These are phyloP conservation scores for Macrostomum lignano DNA, from an alignment of 1,140 invertebrate species.

Conservation along the genomic window DNA sequence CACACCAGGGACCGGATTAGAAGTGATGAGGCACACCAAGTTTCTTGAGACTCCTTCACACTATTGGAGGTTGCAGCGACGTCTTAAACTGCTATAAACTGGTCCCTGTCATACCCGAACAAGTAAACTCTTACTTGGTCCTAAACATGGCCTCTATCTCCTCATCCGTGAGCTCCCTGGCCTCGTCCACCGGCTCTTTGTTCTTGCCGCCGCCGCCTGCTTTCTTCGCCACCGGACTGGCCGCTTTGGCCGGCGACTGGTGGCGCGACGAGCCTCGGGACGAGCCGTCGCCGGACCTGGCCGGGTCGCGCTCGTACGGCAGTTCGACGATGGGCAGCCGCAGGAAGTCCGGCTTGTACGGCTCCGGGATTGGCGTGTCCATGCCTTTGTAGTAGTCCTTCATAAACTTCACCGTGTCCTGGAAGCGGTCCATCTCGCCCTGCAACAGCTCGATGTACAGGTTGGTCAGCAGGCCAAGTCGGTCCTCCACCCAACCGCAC, in stretches of 20 bases:
- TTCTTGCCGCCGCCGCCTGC: background rate
- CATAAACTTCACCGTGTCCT: constrained; percentile 21
- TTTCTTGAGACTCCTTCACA: no score
- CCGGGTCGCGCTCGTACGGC: no score
- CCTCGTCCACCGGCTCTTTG: background rate
- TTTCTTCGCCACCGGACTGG: constrained; percentile 7
- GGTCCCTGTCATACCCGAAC: no score
- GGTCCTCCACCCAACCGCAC: constrained; percentile 26
- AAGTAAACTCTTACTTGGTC: no score
- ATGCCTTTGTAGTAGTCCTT: constrained; percentile 26
- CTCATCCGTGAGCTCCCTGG: background rate
- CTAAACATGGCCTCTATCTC: constrained; percentile 3
- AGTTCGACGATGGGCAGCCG: constrained; percentile 24
- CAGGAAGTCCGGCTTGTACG: constrained; percentile 15
- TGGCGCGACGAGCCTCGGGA: constrained; percentile 16
- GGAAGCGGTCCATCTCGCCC: constrained; percentile 22
- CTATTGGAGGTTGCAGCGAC: no score
- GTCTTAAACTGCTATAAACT: no score
- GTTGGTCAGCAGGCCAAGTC: constrained; percentile 23
- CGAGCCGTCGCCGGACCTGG: constrained; percentile 21
- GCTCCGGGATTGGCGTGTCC: constrained; percentile 23
- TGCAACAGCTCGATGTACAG: constrained; percentile 14
- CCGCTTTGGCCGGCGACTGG: constrained; percentile 16
- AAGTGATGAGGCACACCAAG: no score
- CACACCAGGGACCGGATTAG: no score